Evolutionary conservation across 2,113 vertebrate genomes (phyloP).

Genomic region (Microtus montanus): DNA sequence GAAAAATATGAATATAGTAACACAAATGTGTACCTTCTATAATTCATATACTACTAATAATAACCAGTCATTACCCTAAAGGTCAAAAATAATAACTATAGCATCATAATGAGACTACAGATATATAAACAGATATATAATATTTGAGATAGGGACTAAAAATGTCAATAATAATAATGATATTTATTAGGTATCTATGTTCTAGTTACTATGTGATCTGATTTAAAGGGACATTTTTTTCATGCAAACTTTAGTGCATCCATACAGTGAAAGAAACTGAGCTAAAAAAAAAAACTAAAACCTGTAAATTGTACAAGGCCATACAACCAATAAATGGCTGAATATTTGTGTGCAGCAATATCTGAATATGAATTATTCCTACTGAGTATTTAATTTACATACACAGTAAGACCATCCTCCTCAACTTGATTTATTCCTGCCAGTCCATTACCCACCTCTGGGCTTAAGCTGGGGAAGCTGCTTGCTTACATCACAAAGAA

Average conservation of each 20-base stretch:
- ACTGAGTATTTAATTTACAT: conserved; percentile 39
- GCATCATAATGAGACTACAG: not conserved
- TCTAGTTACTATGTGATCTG: not conserved
- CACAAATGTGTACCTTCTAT: not conserved
- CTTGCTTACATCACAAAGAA: conserved; percentile 17
- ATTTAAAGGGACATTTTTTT: conserved; percentile 35
- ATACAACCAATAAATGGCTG: conserved; percentile 15
- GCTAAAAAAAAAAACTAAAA: not conserved
- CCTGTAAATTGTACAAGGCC: not conserved
- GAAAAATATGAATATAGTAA: conserved; percentile 3
- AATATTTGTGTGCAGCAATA: conserved; percentile 8
- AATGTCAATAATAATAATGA: conserved; percentile 14
- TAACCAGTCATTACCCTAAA: not conserved
- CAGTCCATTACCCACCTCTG: not conserved
- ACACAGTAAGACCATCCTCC: not conserved
- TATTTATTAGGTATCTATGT: not conserved
- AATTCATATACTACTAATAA: conserved; percentile 24
- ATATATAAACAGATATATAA: not conserved
- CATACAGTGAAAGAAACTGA: not conserved
- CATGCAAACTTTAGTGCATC: conserved; percentile 43
- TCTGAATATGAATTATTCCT: conserved; percentile 25
- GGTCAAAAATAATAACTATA: not conserved
- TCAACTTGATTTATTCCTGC: conserved; percentile 4
- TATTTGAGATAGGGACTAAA: conserved; percentile 11
- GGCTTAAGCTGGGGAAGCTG: conserved; percentile 3